phyloP scores from a whole-genome alignment of 2,888 invertebrate species.

The Amphimallon solstitiale region DNA sequence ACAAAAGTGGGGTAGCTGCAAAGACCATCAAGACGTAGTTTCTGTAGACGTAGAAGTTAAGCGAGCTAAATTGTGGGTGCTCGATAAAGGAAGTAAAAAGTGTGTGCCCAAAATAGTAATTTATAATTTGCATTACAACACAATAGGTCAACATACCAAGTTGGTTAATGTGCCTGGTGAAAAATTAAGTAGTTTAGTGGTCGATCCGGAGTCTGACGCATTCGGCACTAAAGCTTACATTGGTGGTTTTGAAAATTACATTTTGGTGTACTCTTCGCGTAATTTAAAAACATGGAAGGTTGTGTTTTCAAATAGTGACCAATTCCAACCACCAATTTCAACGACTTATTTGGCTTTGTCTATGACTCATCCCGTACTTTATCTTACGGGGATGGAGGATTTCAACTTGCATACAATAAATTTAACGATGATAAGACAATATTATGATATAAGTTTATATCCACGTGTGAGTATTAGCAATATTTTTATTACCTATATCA shows the following conservation, averaged over 20 bases:
- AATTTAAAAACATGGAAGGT: constrained; percentile 58
- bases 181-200: constrained; percentile 54
- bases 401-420: constrained; percentile 56
- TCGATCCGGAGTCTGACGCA: constrained; percentile 53
- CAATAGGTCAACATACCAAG: constrained; percentile 38
- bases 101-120: constrained; percentile 62
- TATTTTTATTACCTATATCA: too few species aligned
- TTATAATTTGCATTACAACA: constrained; percentile 59
- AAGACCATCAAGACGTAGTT: constrained; percentile 58
- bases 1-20: constrained; percentile 53
- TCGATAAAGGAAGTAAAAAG: constrained; percentile 60
- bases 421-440: constrained; percentile 41
- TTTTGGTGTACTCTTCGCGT: constrained; percentile 54
- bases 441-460: constrained; percentile 14
- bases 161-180: constrained; percentile 50
- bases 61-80: constrained; percentile 62
- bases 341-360: constrained; percentile 58
- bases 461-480: constrained; percentile 8
- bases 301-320: constrained; percentile 46
- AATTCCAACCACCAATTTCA: constrained; percentile 46
- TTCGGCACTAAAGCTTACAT: constrained; percentile 58
- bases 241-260: constrained; percentile 53
- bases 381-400: constrained; percentile 54
- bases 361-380: constrained; percentile 54
- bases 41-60: constrained; percentile 59